Base-by-base conservation (phyloP, 2,113 vertebrate genomes). In the Oceanodroma tethys region DNA sequence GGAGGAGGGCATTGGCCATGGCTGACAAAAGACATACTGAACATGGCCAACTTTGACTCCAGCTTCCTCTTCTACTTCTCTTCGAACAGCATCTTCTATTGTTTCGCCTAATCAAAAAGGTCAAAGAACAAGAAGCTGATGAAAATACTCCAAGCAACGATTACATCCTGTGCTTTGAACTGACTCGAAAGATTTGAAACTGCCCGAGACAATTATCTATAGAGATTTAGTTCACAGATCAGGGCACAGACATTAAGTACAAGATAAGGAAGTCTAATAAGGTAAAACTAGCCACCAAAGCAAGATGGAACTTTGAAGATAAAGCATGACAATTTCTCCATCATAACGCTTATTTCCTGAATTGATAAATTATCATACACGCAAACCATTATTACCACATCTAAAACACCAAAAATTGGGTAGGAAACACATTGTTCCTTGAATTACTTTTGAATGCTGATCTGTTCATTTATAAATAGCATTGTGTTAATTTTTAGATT, bases 1-100 rank as follows among this genome's bases (percentile, higher is more conserved):
- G 56, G 98, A 99, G 78, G 99, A 99, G 10, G 99, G 99, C 99
- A 99, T 99, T 47, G 99, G 99, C 99, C 99, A 99, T 1, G 99
- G 99, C 84, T 99, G 99, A 97, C 98, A 99, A 96, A 98, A 99
- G 84, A 99, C 90, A 15, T 99, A 99, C 91, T 98, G 98, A 75
- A 99, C 99, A n/a, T 97, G 97, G 40, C 99, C 99, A 47, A 99
- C 98, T 98, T 96, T 99, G 91, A 99, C 97, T 43, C 99, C 99
- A 81, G 99, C 98, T 94, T 99, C 99, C 93, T 99, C 99, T 95
- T 98, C 98, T 67, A 99, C 99, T 97, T 99, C 99, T 98, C 99
- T 98, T 95, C 99, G 98, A 95, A 99, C 99, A 48, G 99, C 99
- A 83, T 98, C 98, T 98, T 99, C 99, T 60, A 99, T 97, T 19